Evolutionary conservation across 2,113 vertebrate species (phyloP), one percentile per base, ranked within the genome.

Genomic region (Nerophis lumbriciformis): DNA sequence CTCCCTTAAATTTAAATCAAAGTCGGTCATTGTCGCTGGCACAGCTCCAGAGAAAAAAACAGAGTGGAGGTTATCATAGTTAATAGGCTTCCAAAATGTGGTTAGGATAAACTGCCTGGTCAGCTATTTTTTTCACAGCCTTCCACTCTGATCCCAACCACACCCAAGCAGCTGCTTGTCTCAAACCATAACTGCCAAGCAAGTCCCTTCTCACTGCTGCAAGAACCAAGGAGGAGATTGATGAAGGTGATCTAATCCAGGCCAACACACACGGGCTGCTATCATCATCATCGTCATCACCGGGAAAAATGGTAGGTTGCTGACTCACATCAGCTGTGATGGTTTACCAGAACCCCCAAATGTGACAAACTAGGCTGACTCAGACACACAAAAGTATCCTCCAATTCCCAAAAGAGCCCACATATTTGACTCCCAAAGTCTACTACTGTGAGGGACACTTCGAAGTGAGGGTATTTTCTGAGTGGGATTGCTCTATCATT

Each of bases 321-420:
- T 81, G 84, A 85, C 66, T 85, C 84, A 86, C 68, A 68, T 67
- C 70, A 62, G 61, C 63, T 60, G 19, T 28, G 62, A 59, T 42
- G 52, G 71, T 49, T 82, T 81, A 79, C 65, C 74, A 77, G 70
- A 83, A 73, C 19, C 65, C 78, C 64, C 54, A 42, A 79, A 77
- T 72, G 36, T 57, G 68, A 62, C 65, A 75, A 59, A 72, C 35
- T 66, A n/a, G 60, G 61, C 69, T 83, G 81, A 84, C 57, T 84
- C 76, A 82, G 71, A 77, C 61, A 50, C 52, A 45, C 1, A 61
- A 60, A 55, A 72, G 59, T 59, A 56, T 56, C 67, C 47, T 77
- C 59, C n/a, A 59, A 76, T 61, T 79, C 67, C 73, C 73, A 58
- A 77, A 84, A 79, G 58, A 73, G 72, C 70, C 75, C 71, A 69